phyloP scores from a whole-genome alignment of 2,888 invertebrate genomes.

The Oegoconia quadripuncta region DNA sequence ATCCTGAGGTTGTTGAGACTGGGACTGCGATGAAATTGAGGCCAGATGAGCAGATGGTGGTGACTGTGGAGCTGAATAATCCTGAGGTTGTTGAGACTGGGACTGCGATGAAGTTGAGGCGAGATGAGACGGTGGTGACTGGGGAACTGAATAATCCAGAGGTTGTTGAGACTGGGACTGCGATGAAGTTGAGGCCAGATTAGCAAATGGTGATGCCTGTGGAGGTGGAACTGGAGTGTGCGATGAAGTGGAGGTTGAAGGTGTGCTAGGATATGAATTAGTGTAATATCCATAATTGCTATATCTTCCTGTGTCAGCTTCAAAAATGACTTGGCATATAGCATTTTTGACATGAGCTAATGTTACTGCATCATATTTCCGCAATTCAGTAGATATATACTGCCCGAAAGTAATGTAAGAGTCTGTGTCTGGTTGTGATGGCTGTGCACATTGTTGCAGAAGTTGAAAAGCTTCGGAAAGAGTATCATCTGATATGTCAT shows the following conservation, averaged over 20 bases:
- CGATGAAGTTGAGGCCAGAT: constrained; percentile 17
- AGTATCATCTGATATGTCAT: constrained; percentile 26
- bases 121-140: constrained; percentile 16
- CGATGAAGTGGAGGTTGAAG: constrained; percentile 10
- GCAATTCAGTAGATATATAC: constrained; percentile 23
- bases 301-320: constrained; percentile 25
- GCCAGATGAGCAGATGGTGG: constrained; percentile 19
- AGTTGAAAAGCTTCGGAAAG: constrained; percentile 25
- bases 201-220: constrained; percentile 14
- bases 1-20: constrained; percentile 15
- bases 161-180: constrained; percentile 14
- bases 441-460: constrained; percentile 25
- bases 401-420: constrained; percentile 23
- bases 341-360: constrained; percentile 24
- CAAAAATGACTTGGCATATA: constrained; percentile 24
- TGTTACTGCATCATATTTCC: constrained; percentile 25
- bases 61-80: constrained; percentile 15
- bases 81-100: constrained; percentile 14
- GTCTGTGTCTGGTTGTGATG: constrained; percentile 22
- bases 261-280: constrained; percentile 17
- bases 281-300: constrained; percentile 25
- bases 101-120: constrained; percentile 16
- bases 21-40: constrained; percentile 15
- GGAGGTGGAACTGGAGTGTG: constrained; percentile 10
- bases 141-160: constrained; percentile 13